phyloP scores from a whole-genome alignment of 1,140 invertebrate genomes.

The Macrocentrus cingulum region DNA sequence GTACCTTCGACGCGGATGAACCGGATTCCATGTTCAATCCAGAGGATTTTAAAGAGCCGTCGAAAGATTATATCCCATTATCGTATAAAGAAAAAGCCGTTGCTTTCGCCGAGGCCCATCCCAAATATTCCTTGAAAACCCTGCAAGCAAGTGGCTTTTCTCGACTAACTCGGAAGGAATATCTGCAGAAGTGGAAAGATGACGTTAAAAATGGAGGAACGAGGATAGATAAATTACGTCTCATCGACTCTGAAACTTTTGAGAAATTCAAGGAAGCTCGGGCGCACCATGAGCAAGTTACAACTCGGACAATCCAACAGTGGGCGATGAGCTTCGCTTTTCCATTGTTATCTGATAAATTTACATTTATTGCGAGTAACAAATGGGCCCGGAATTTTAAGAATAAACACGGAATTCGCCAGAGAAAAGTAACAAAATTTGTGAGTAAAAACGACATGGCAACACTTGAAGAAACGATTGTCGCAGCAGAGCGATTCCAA shows the following conservation, averaged over 20 bases:
- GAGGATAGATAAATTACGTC: slow-evolving; percentile 24
- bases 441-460: slow-evolving; percentile 28
- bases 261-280: slow-evolving; percentile 30
- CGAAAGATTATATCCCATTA: slow-evolving; percentile 10
- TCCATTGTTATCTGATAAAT: slow-evolving; percentile 25
- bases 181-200: slow-evolving; percentile 24
- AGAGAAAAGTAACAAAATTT: slow-evolving; percentile 35
- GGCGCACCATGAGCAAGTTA: slow-evolving; percentile 27
- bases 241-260: slow-evolving; percentile 29
- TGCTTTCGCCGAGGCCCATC: slow-evolving; percentile 24
- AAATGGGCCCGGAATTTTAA: slow-evolving; percentile 32
- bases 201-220: slow-evolving; percentile 27
- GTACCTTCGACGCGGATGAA: too few relatives aligned
- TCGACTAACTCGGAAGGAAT: slow-evolving; percentile 19
- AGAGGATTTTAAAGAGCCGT: too few relatives aligned
- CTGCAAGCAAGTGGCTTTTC: slow-evolving; percentile 23
- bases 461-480: slow-evolving; percentile 26
- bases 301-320: slow-evolving; percentile 30
- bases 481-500: slow-evolving; percentile 17
- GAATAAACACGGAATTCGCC: slow-evolving; percentile 25
- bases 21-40: too few relatives aligned
- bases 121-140: slow-evolving; percentile 25
- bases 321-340: slow-evolving; percentile 33
- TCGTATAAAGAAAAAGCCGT: slow-evolving; percentile 28
- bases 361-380: slow-evolving; percentile 29